Evolutionary conservation across 2,113 vertebrate species (phyloP).

Genomic region (Myotis davidii): DNA sequence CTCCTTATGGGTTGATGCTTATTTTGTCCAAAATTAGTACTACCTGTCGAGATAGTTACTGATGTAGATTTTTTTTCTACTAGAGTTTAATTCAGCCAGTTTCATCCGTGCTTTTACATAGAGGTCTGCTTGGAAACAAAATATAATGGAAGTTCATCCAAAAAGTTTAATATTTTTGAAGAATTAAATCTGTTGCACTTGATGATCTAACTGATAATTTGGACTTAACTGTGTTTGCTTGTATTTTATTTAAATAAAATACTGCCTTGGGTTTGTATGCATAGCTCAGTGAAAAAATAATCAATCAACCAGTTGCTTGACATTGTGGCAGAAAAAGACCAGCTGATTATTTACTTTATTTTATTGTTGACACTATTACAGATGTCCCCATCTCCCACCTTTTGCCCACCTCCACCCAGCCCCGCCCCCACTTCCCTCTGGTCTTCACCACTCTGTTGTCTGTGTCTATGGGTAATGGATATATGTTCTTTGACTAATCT

Average conservation of each 20-base stretch:
- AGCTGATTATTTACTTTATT: not conserved
- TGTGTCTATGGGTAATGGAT: not conserved
- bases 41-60: not conserved
- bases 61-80: not conserved
- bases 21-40: not conserved
- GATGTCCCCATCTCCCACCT: not conserved
- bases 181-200: not conserved
- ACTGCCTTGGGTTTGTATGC: not conserved
- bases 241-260: not conserved
- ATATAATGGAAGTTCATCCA: not conserved
- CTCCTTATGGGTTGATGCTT: not conserved
- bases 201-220: not conserved
- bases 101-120: not conserved
- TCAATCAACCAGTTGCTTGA: not conserved
- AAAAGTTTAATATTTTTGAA: not conserved
- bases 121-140: not conserved
- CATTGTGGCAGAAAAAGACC: not conserved
- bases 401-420: not conserved
- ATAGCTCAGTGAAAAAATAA: not conserved
- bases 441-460: not conserved
- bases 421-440: not conserved
- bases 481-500: not conserved
- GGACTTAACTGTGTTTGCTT: not conserved
- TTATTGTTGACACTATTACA: not conserved
- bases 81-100: not conserved